Base-by-base conservation (phyloP, 2,888 invertebrate species). In the Syritta pipiens region DNA sequence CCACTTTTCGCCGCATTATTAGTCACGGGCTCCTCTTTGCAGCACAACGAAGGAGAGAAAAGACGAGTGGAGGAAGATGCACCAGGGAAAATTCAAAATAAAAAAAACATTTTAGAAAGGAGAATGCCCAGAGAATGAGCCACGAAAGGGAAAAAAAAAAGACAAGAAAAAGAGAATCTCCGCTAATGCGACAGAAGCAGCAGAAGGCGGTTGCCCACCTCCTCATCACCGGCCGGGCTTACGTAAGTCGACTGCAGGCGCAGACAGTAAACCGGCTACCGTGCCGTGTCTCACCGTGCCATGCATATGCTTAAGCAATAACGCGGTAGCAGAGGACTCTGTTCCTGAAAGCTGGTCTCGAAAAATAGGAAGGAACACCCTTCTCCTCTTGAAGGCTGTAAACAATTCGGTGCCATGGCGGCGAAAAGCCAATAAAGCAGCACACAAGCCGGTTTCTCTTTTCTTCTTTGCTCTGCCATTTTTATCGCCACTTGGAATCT, bases 161-260 rank as follows among this genome's bases (percentile, higher is more conserved):
- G 49, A 69, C 42, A 46, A 51, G 40, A 49, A 30, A 32, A 30
- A 76, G 69, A 48, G 28, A n/a, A n/a, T n/a, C n/a, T 10, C 28
- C 76, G 76, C 59, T 77, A 77, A 77, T 77, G 76, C 76, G 71
- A 63, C 63, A 71, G 71, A 77, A 77, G 59, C 57, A 40, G 51
- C 35, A 24, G 35, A 48, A 59, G 51, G 62, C 69, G 44, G 20
- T 63, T 57, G 62, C 40, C 49, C 17, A 49, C 62, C 55, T 28
- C 9, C 19, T 5, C 26, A 5, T 5, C 3, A 9, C 22, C 1
- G 2, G n/a, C 40, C 28, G 19, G 37, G 26, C 71, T 77, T 77
- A 77, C 71, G 63, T 77, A 65, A 77, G 37, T 19, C n/a, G 24
- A 37, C 62, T 46, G 26, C 48, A 26, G 48, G 10, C 37, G 19